Evolutionary conservation across 2,888 invertebrate species (phyloP).

Genomic region (Trichacis sp.): DNA sequence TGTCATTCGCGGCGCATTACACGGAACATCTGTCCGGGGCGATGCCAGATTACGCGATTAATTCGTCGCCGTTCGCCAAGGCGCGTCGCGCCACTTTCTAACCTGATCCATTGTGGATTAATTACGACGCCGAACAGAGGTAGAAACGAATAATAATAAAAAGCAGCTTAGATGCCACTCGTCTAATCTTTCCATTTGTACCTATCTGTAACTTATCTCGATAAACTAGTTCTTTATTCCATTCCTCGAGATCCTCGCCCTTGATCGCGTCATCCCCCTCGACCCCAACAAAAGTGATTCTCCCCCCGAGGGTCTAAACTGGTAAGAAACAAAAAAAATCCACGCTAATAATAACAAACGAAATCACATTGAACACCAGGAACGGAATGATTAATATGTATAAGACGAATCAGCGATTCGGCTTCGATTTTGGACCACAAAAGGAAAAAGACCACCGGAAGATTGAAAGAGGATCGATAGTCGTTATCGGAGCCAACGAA

Average conservation of each 20-base stretch:
- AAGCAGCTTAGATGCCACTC: constrained; percentile 15
- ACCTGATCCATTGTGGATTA: constrained; percentile 38
- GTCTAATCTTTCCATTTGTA: constrained; percentile 35
- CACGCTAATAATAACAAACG: too few species aligned
- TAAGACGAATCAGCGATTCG: too few species aligned
- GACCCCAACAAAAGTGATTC: background rate
- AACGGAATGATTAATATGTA: too few species aligned
- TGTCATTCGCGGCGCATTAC: constrained; percentile 21
- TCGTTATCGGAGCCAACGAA: too few species aligned
- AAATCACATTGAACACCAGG: too few species aligned
- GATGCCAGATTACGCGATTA: constrained; percentile 33
- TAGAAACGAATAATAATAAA: too few species aligned
- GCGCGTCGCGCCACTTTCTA: constrained; percentile 31
- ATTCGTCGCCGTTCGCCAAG: background rate
- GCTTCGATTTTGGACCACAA: too few species aligned
- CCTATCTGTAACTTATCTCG: constrained; percentile 39
- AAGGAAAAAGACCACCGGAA: too few species aligned
- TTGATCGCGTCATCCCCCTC: background rate
- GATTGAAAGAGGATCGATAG: too few species aligned
- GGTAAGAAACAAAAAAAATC: too few species aligned
- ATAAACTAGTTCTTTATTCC: constrained; percentile 32
- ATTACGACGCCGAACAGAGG: constrained; percentile 34
- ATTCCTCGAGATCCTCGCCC: background rate
- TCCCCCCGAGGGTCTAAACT: too few species aligned
- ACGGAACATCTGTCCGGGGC: constrained; percentile 36